phyloP scores from a whole-genome alignment of 2,888 invertebrate genomes.

The Timema podura region DNA sequence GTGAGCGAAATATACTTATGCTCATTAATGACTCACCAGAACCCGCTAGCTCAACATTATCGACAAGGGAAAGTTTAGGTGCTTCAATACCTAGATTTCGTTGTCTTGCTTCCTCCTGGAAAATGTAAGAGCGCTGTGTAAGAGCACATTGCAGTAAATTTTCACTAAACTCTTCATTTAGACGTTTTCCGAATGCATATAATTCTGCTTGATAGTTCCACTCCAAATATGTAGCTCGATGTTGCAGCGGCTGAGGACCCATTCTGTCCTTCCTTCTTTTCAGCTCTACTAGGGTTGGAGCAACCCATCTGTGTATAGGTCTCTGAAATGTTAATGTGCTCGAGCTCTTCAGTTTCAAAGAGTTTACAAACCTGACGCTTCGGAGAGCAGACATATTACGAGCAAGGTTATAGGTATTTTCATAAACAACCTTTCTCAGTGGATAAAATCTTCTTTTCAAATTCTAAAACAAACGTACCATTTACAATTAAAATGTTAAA shows the following conservation, averaged over 20 bases:
- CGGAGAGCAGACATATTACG: too few species aligned
- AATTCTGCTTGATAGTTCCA: conserved; percentile 85
- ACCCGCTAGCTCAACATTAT: conserved; percentile 64
- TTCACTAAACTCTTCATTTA: conserved; percentile 77
- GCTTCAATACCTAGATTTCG: conserved; percentile 65
- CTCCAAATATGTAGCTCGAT: conserved; percentile 55
- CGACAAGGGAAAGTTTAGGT: conserved; percentile 52
- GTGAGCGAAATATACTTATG: conserved; percentile 61
- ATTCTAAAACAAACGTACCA: too few species aligned
- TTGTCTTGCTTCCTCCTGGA: conserved; percentile 64
- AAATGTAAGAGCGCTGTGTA: conserved; percentile 72
- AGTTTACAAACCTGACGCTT: too few species aligned
- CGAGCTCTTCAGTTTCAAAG: too few species aligned
- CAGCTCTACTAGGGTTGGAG: conserved; percentile 62
- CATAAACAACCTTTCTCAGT: too few species aligned
- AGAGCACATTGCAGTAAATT: conserved; percentile 70
- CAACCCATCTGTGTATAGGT: conserved; percentile 58
- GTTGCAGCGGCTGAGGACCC: conserved; percentile 52
- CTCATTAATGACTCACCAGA: conserved; percentile 65
- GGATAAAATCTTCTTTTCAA: too few species aligned
- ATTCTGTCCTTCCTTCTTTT: conserved; percentile 55
- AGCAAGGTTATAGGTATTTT: too few species aligned
- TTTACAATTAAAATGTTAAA: too few species aligned
- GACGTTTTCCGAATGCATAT: conserved; percentile 79
- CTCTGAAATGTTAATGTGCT: conserved; percentile 37